Conservation (phyloP, 2,113 vertebrate species). For the Cheilinus undulatus region DNA sequence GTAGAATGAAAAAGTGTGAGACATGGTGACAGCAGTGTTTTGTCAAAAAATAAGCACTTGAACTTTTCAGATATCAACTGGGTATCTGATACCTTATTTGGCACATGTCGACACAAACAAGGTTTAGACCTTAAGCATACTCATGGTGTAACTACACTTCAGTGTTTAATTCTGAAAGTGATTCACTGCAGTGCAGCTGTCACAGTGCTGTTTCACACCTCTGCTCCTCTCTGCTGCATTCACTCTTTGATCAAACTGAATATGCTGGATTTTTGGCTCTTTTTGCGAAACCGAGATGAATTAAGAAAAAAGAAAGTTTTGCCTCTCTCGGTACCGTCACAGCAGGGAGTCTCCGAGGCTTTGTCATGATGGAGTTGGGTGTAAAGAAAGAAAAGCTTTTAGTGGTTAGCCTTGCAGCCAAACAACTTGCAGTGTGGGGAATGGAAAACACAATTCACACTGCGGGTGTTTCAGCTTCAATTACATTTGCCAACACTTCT, state of each 20-base stretch:
- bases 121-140: background rate
- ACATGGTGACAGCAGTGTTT: too few relatives aligned
- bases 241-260: conserved; percentile 1
- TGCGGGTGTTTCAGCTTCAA: conserved; percentile 51
- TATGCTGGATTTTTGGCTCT: background rate
- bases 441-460: conserved; percentile 59
- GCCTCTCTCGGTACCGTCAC: background rate
- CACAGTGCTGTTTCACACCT: conserved; percentile 2
- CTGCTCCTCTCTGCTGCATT: background rate
- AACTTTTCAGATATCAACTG: background rate
- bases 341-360: background rate
- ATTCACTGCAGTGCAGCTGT: background rate
- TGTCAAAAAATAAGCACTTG: too few relatives aligned
- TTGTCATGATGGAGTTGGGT: conserved; percentile 20
- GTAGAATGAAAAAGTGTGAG: too few relatives aligned
- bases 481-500: conserved; percentile 51
- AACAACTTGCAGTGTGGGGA: conserved; percentile 19
- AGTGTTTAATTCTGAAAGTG: background rate
- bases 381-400: conserved; percentile 24
- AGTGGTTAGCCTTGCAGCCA: conserved; percentile 31
- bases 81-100: conserved; percentile 1
- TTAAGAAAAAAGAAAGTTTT: background rate
- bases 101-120: background rate
- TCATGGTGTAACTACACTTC: background rate
- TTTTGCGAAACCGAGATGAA: conserved; percentile 14